Conservation (phyloP, 2,797 vertebrate species). For the Ataeniobius toweri region DNA sequence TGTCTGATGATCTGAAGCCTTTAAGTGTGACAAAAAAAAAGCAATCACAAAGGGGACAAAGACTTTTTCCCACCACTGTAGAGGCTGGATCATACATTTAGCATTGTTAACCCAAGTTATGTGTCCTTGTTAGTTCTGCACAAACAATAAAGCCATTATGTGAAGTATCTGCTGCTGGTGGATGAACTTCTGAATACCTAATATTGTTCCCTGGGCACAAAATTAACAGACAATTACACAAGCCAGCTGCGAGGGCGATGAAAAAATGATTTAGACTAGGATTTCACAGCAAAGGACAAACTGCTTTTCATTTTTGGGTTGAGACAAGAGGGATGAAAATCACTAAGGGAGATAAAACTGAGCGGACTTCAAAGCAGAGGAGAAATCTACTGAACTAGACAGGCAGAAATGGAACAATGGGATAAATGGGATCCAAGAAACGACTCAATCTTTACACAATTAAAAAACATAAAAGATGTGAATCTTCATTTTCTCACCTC, state of each 20-base stretch:
- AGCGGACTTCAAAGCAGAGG: constrained; percentile 21
- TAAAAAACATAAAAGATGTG: not conserved
- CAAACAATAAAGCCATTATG: constrained; percentile 4
- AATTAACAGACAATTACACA: constrained; percentile 33
- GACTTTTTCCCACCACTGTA: not conserved
- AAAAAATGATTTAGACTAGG: constrained; percentile 35
- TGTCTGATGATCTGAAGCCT: too few relatives aligned
- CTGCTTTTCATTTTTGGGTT: constrained; percentile 51
- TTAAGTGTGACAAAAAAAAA: not conserved
- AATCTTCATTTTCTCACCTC: constrained; percentile 84
- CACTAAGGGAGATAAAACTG: constrained; percentile 24
- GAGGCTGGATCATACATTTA: not conserved
- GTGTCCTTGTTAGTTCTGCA: not conserved
- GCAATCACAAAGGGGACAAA: too few relatives aligned
- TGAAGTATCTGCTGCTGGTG: constrained; percentile 13
- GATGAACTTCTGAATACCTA: constrained; percentile 25
- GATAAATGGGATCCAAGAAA: not conserved
- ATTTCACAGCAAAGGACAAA: constrained; percentile 38
- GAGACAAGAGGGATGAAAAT: constrained; percentile 55
- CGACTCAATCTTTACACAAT: not conserved
- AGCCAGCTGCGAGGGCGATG: constrained; percentile 26
- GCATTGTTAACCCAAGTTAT: not conserved
- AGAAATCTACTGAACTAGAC: constrained; percentile 33
- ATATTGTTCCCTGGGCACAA: constrained; percentile 9
- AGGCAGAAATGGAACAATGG: constrained; percentile 1